Evolutionary conservation across 2,888 invertebrate genomes (phyloP).

Genomic region (Ophion obscuratus): DNA sequence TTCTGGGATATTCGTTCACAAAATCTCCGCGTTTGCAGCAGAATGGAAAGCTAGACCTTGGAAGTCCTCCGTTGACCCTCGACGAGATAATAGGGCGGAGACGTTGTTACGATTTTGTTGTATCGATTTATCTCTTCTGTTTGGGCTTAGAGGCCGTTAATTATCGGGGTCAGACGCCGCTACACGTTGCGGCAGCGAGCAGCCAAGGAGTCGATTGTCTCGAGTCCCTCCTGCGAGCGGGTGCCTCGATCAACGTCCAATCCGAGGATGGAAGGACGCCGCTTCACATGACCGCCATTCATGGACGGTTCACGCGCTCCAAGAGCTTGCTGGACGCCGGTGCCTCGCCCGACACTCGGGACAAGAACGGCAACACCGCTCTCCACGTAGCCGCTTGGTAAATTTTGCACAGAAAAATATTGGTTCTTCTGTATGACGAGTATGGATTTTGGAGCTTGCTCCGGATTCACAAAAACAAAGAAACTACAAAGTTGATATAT

Average conservation of each 20-base stretch:
- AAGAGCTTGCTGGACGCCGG: constrained; percentile 87
- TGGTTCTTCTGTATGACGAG: neutral
- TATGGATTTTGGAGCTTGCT: neutral
- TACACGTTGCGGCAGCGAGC: constrained; percentile 87
- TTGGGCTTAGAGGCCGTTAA: constrained; percentile 84
- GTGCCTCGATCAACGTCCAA: constrained; percentile 85
- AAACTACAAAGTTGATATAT: neutral
- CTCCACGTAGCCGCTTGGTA: constrained; percentile 88
- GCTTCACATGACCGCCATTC: constrained; percentile 88
- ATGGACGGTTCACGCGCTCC: constrained; percentile 87
- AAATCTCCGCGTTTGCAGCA: no score
- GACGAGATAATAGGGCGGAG: neutral
- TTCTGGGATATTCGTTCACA: no score
- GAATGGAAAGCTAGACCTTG: no score
- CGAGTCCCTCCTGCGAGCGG: constrained; percentile 85
- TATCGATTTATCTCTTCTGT: neutral
- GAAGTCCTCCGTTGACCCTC: neutral
- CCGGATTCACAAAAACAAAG: neutral
- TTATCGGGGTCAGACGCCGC: constrained; percentile 86
- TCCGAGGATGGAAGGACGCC: constrained; percentile 87
- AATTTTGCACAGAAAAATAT: neutral
- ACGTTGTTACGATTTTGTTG: neutral
- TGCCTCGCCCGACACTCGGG: constrained; percentile 85
- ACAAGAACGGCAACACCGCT: constrained; percentile 87
- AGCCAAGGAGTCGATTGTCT: constrained; percentile 87